These are phyloP conservation scores for Palythoa heliodiscus DNA, from an alignment of 92 coral and sea anemone species.

Conservation along the genomic window DNA sequence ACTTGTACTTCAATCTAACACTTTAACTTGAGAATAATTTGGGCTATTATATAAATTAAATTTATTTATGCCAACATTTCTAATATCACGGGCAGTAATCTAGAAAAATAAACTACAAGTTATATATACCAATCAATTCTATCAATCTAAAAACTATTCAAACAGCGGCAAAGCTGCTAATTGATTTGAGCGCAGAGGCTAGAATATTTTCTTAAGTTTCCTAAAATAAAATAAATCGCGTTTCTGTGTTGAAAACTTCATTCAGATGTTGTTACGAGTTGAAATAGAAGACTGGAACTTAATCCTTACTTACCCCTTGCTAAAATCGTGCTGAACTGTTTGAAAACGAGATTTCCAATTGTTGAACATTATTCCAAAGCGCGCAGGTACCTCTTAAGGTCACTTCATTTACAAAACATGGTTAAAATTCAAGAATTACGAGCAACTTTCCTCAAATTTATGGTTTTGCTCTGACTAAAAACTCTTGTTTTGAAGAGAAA, in stretches of 20 bases:
- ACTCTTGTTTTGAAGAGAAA: not conserved
- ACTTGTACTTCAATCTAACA: no score
- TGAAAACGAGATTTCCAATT: slow-evolving; percentile 89
- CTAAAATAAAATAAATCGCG: not conserved
- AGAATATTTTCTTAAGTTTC: no score
- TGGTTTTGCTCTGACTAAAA: not conserved
- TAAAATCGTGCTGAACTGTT: slow-evolving; percentile 91
- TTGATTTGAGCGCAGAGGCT: no score
- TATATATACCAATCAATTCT: no score
- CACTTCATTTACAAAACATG: not conserved
- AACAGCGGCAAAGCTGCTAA: no score
- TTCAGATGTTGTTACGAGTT: not conserved
- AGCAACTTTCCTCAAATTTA: not conserved
- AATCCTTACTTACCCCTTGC: slow-evolving; percentile 76
- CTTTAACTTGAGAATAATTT: no score
- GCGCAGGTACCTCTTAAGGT: not conserved
- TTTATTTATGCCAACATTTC: no score
- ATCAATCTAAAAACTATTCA: no score
- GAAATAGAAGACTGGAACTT: not conserved
- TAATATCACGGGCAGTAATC: no score
- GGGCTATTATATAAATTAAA: no score
- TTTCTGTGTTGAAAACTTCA: not conserved
- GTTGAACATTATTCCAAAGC: slow-evolving; percentile 67
- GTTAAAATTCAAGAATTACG: not conserved
- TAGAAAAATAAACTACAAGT: no score